phyloP scores from a whole-genome alignment of 2,113 vertebrate species.

The Mobula birostris region DNA sequence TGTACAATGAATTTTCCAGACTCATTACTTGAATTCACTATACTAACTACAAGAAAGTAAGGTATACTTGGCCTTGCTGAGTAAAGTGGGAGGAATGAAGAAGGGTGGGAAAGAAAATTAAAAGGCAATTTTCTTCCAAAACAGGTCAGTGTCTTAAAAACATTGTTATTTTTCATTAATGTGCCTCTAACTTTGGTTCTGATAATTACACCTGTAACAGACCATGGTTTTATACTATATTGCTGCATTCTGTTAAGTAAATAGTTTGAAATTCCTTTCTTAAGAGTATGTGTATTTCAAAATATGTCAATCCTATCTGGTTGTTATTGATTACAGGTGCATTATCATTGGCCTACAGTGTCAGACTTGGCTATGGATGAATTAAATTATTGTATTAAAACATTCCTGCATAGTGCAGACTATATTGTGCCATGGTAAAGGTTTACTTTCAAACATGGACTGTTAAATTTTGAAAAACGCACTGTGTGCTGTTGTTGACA shows the following conservation, averaged over 20 bases:
- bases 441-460: constrained; percentile 25
- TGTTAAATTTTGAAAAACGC: neutral
- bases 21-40: neutral
- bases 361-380: neutral
- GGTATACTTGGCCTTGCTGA: neutral
- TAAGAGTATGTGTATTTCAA: neutral
- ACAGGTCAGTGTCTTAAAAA: neutral
- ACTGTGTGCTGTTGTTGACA: constrained; percentile 5
- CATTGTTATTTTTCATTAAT: neutral
- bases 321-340: neutral
- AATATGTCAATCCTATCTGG: neutral
- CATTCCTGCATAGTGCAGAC: constrained; percentile 3
- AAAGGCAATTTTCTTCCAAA: neutral
- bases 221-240: neutral
- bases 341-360: neutral
- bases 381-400: constrained; percentile 24
- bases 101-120: neutral
- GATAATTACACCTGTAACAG: neutral
- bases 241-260: constrained; percentile 5
- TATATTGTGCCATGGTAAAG: constrained; percentile 29
- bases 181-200: constrained; percentile 1
- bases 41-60: neutral
- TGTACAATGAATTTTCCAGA: neutral
- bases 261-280: neutral
- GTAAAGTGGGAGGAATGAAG: neutral